Evolutionary conservation across 2,113 vertebrate genomes (phyloP).

Genomic region (Sinocyclocheilus anophthalmus): DNA sequence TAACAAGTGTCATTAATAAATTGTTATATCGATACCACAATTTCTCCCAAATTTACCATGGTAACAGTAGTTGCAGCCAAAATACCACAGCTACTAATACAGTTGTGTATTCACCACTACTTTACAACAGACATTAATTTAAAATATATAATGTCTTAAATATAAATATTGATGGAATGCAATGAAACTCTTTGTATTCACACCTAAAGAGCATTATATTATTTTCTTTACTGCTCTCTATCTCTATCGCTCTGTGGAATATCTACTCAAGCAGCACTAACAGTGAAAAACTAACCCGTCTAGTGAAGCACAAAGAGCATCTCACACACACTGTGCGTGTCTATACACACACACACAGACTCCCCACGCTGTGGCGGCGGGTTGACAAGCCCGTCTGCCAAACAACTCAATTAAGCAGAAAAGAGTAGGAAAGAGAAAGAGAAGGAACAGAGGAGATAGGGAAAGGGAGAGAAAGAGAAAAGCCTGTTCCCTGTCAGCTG

Average conservation of each 20-base stretch:
- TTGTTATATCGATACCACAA: not conserved
- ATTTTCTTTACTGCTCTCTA: constrained; percentile 28
- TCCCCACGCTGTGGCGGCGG: constrained; percentile 76
- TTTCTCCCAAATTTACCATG: not conserved
- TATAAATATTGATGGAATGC: not conserved
- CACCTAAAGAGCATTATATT: not conserved
- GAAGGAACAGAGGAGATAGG: constrained; percentile 70
- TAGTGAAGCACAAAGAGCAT: constrained; percentile 70
- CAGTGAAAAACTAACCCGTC: constrained; percentile 81
- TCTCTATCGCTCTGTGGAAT: constrained; percentile 60
- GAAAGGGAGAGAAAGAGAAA: constrained; percentile 69
- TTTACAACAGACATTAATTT: not conserved
- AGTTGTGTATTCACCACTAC: not conserved
- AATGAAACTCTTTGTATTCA: not conserved
- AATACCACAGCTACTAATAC: not conserved
- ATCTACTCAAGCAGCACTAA: constrained; percentile 76
- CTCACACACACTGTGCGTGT: constrained; percentile 58
- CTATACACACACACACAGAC: constrained; percentile 66
- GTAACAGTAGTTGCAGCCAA: not conserved
- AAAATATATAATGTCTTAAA: not conserved
- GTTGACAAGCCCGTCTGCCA: constrained; percentile 79
- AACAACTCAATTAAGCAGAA: constrained; percentile 83
- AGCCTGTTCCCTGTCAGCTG: constrained; percentile 74
- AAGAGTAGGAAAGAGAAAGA: constrained; percentile 73
- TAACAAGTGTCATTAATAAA: not conserved